Evolutionary conservation across 2,888 invertebrate species (phyloP).

Genomic region (Athalia circularis): DNA sequence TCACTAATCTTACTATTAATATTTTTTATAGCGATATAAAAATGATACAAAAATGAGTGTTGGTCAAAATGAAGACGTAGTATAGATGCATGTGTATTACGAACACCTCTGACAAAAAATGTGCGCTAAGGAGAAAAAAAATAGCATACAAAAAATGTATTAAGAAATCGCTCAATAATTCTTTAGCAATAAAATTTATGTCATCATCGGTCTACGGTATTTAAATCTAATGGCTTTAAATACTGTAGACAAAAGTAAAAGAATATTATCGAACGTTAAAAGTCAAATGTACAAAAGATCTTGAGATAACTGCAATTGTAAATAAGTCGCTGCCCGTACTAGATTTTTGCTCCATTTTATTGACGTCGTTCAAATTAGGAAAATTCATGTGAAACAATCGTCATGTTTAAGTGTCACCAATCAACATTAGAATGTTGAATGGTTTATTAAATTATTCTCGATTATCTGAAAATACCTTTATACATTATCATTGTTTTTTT

Average conservation of each 20-base stretch:
- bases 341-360: neutral
- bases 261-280: constrained; percentile 42
- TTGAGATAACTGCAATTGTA: constrained; percentile 19
- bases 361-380: neutral
- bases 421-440: neutral
- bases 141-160: constrained; percentile 1
- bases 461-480: constrained; percentile 38
- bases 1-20: constrained; percentile 7
- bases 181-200: constrained; percentile 16
- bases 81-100: constrained; percentile 1
- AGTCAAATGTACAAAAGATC: constrained; percentile 37
- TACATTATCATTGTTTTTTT: constrained; percentile 47
- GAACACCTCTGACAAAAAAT: constrained; percentile 10
- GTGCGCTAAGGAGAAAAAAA: constrained; percentile 22
- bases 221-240: constrained; percentile 26
- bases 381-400: neutral
- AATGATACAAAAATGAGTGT: constrained; percentile 36
- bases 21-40: constrained; percentile 24
- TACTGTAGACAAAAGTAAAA: constrained; percentile 26
- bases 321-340: neutral
- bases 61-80: constrained; percentile 10
- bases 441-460: neutral
- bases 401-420: neutral
- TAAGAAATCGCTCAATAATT: constrained; percentile 26
- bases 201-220: constrained; percentile 33